A percentile compares a stretch with the other conserved stretches of the same genome.
Conservation (phyloP, 1,140 invertebrate genomes). For the Nasonia longicornis region DNA sequence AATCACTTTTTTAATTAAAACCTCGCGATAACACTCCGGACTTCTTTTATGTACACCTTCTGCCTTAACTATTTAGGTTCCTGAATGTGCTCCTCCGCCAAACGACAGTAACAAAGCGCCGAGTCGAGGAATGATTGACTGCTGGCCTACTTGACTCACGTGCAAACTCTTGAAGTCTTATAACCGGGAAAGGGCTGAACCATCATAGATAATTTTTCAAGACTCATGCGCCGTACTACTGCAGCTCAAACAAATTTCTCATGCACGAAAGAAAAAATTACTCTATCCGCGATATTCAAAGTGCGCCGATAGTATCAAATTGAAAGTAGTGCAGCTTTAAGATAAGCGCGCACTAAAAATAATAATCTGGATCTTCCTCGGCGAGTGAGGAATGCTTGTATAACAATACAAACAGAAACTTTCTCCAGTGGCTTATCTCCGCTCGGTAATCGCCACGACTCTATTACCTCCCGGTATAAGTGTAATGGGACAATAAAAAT, state of each 20-base stretch:
- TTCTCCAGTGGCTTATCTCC: not conserved
- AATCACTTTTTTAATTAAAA: too few relatives aligned
- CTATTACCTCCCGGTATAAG: not conserved
- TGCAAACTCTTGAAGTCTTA: not conserved
- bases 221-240: not conserved
- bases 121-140: constrained; percentile 32
- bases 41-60: too few relatives aligned
- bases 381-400: too few relatives aligned
- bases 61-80: constrained; percentile 5
- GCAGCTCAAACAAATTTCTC: not conserved
- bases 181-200: constrained; percentile 17
- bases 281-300: too few relatives aligned
- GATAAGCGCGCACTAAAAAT: not conserved
- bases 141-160: constrained; percentile 24
- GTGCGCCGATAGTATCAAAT: too few relatives aligned
- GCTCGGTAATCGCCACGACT: not conserved
- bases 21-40: too few relatives aligned
- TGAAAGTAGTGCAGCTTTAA: too few relatives aligned
- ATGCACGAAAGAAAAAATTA: not conserved
- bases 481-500: constrained; percentile 20
- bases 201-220: not conserved
- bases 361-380: not conserved
- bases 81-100: not conserved
- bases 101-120: constrained; percentile 25
- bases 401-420: not conserved